Evolutionary conservation across 2,113 vertebrate species (phyloP).

Genomic region (Trichechus manatus): DNA sequence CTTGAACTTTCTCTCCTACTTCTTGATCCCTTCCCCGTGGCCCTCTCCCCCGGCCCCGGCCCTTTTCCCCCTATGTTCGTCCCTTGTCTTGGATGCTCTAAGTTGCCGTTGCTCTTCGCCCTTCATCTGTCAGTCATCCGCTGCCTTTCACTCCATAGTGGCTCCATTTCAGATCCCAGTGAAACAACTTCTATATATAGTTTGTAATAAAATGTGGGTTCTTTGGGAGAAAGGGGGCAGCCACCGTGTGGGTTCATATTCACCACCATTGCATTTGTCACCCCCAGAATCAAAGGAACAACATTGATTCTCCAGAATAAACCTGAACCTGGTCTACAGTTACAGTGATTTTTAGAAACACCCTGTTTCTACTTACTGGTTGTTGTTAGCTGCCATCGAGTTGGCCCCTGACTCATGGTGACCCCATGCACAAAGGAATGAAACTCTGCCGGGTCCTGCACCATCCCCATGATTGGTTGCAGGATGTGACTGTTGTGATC

Average conservation of each 20-base stretch:
- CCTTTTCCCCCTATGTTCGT: not conserved
- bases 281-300: not conserved
- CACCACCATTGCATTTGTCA: not conserved
- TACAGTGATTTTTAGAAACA: not conserved
- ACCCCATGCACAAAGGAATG: not conserved
- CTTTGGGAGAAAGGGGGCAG: not conserved
- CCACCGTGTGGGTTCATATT: not conserved
- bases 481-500: not conserved
- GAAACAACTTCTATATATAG: slow-evolving; percentile 10
- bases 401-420: not conserved
- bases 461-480: not conserved
- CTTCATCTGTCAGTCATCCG: not conserved
- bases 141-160: not conserved
- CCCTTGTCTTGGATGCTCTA: not conserved
- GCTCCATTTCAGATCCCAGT: slow-evolving; percentile 5
- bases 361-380: not conserved
- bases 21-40: not conserved
- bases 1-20: not conserved
- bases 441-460: not conserved
- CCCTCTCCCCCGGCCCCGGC: not conserved
- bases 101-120: not conserved
- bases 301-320: slow-evolving; percentile 37
- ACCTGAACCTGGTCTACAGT: not conserved
- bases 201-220: slow-evolving; percentile 42
- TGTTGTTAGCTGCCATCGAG: not conserved